Evolutionary conservation across 2,888 invertebrate species (phyloP).

Genomic region (Dione vanillae): DNA sequence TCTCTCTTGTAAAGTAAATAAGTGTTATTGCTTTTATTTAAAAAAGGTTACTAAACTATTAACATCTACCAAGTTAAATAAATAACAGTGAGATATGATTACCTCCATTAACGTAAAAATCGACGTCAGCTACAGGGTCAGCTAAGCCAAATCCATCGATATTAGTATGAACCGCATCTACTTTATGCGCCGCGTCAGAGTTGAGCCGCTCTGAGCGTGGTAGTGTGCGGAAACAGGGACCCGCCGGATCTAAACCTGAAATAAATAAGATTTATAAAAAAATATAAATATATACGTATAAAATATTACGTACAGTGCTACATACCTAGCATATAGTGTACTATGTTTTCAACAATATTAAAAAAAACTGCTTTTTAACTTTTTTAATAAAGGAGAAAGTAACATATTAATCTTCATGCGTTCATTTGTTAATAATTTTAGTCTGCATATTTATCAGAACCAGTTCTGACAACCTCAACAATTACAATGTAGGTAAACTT

Average conservation of each 20-base stretch:
- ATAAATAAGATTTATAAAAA: conserved; percentile 3
- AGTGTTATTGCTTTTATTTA: neutral
- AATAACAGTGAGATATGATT: conserved; percentile 29
- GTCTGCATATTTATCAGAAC: neutral
- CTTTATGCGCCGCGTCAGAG: conserved; percentile 60
- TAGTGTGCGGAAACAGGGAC: conserved; percentile 74
- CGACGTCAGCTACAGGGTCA: conserved; percentile 68
- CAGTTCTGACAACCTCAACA: neutral
- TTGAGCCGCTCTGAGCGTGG: conserved; percentile 62
- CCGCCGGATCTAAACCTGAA: conserved; percentile 73
- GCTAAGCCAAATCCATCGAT: conserved; percentile 77
- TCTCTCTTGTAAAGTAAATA: too few relatives aligned
- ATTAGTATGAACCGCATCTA: conserved; percentile 74
- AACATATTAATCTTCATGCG: neutral
- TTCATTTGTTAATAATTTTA: neutral
- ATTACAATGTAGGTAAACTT: neutral
- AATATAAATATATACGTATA: neutral
- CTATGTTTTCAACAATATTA: too few relatives aligned
- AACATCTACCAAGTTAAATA: neutral
- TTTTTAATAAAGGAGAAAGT: conserved; percentile 2
- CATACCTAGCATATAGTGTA: too few relatives aligned
- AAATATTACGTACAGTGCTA: too few relatives aligned
- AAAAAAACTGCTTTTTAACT: too few relatives aligned
- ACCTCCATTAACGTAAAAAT: conserved; percentile 78
- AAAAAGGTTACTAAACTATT: too few relatives aligned